Evolutionary conservation across 1,140 invertebrate genomes (phyloP).

Genomic region (Alviniconcha marisindica): DNA sequence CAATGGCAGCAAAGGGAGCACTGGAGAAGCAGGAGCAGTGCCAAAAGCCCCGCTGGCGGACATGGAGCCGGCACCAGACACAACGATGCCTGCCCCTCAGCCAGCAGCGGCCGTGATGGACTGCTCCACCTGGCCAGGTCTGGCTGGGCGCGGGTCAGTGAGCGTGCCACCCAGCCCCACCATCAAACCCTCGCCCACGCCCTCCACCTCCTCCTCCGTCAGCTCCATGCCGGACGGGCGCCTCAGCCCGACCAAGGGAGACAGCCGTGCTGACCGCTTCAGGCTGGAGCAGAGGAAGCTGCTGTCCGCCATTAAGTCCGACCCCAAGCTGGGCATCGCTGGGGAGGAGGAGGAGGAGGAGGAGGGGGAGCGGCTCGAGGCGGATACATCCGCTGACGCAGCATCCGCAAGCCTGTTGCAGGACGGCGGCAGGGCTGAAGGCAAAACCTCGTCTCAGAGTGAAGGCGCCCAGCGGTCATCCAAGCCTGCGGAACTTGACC

Average conservation of each 20-base stretch:
- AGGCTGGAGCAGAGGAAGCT: conserved; percentile 48
- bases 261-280: conserved; percentile 43
- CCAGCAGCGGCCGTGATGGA: not conserved
- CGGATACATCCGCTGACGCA: not conserved
- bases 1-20: not conserved
- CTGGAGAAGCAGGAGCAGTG: not conserved
- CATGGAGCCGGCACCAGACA: conserved; percentile 17
- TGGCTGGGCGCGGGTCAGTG: not conserved
- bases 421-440: no score
- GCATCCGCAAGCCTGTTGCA: no score
- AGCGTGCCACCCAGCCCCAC: conserved; percentile 42
- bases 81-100: not conserved
- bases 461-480: not conserved
- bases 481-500: not conserved
- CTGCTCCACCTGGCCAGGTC: conserved; percentile 26
- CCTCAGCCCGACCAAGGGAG: conserved; percentile 23
- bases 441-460: no score
- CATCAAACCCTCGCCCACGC: conserved; percentile 38
- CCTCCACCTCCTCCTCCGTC: conserved; percentile 24
- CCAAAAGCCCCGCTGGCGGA: not conserved
- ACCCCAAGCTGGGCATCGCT: conserved; percentile 38
- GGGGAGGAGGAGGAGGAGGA: not conserved
- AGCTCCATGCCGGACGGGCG: conserved; percentile 2
- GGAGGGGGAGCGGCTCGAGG: not conserved
- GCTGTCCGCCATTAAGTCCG: conserved; percentile 47